Percentiles rank a stretch among this genome's conserved stretches.
Evolutionary conservation across 1,140 invertebrate species (phyloP).

Genomic region (Vanessa atalanta): DNA sequence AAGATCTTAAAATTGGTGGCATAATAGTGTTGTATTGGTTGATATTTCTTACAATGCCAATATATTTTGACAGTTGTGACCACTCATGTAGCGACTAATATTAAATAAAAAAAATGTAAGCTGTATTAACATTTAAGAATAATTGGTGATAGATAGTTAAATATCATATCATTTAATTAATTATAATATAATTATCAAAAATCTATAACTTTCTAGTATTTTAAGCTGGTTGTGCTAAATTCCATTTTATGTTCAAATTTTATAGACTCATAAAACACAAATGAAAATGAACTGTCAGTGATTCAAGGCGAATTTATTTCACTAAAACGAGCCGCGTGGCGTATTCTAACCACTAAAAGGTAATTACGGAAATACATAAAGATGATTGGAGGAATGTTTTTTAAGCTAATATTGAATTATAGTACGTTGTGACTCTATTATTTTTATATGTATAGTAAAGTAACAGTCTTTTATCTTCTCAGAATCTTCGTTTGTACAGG

Average conservation of each 20-base stretch:
- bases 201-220: neutral
- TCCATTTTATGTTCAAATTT: conserved; percentile 26
- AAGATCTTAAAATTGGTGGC: too few species aligned
- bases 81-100: too few species aligned
- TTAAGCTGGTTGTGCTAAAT: neutral
- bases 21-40: too few species aligned
- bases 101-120: too few species aligned
- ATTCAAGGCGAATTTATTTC: conserved; percentile 25
- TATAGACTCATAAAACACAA: conserved; percentile 26
- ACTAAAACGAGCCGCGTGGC: conserved; percentile 21
- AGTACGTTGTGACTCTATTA: neutral
- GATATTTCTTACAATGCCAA: too few species aligned
- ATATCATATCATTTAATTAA: too few species aligned
- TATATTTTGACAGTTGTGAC: too few species aligned
- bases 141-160: too few species aligned
- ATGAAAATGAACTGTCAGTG: conserved; percentile 26
- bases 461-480: too few species aligned
- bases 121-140: neutral
- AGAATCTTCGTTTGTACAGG: too few species aligned
- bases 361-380: conserved; percentile 20
- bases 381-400: conserved; percentile 5
- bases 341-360: conserved; percentile 15
- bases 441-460: neutral
- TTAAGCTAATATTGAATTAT: neutral
- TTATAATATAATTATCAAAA: too few species aligned